Percentiles rank a stretch among this genome's conserved stretches.
Evolutionary conservation across 2,888 invertebrate genomes (phyloP).

Genomic region (Dryobotodes eremita): DNA sequence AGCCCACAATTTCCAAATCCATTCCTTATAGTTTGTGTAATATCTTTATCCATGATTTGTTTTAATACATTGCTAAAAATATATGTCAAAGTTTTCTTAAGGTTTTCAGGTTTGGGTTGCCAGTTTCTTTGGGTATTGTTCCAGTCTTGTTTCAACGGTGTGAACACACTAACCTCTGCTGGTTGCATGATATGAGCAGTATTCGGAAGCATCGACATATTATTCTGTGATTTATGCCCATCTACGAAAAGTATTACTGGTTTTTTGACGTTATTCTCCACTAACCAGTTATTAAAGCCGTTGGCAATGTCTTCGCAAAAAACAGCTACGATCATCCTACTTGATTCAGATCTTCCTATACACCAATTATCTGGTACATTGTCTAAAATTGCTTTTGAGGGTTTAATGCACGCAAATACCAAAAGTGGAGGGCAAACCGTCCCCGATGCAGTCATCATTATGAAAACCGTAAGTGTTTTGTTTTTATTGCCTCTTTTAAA

Average conservation of each 20-base stretch:
- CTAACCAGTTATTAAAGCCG: slow-evolving; percentile 2
- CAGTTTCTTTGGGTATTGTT: neutral
- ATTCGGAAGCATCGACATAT: slow-evolving; percentile 12
- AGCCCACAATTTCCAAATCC: slow-evolving; percentile 20
- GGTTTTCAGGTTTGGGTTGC: neutral
- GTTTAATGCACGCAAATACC: neutral
- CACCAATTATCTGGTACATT: neutral
- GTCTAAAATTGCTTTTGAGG: neutral
- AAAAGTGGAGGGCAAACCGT: slow-evolving; percentile 6
- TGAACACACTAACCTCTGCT: neutral
- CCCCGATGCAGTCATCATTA: neutral
- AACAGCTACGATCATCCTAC: neutral
- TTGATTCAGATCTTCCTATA: neutral
- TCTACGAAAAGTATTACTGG: slow-evolving; percentile 14
- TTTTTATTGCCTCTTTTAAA: neutral
- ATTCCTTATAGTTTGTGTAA: neutral
- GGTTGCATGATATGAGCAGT: slow-evolving; percentile 4
- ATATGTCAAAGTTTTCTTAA: neutral
- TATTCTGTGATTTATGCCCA: slow-evolving; percentile 2
- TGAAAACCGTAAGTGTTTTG: neutral
- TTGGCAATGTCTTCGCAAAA: slow-evolving; percentile 12
- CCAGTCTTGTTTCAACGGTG: slow-evolving; percentile 13
- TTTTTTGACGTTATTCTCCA: neutral
- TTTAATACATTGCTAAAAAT: slow-evolving; percentile 2
- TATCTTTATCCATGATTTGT: neutral